Base-by-base conservation (phyloP, 2,113 vertebrate species). In the Synchiropus splendidus region DNA sequence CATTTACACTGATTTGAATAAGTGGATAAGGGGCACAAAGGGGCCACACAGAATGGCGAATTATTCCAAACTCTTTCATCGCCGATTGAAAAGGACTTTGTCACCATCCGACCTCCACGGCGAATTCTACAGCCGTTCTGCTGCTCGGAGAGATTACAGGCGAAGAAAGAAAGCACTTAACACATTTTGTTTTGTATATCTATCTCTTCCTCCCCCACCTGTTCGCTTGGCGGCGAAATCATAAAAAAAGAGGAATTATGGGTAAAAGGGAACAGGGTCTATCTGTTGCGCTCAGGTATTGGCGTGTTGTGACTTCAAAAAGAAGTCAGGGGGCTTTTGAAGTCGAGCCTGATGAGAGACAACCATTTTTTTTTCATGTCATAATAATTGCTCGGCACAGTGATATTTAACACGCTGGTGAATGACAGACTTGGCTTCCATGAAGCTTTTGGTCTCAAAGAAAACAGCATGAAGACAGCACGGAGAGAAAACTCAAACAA, bases 1-100 rank as follows among this genome's bases (percentile, higher is more conserved):
- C 52, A 33, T 79, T 72, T 62, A 62, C 66, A 61, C 54, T 37
- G 61, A 79, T 84, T 79, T 79, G 74, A 81, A 79, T 79, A 79
- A 80, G 75, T 78, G 76, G 72, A 77, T 79, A 70, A 79, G 56
- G 38, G 51, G 36, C 68, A 79, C 77, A 80, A 78, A 78, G 62
- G 51, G 21, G 58, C 57, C 47, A 43, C 43, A 48, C 48, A 72
- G 64, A 74, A 69, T 58, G 53, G 57, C 31, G 70, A 70, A 61
- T 61, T 61, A 70, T 73, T 68, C 48, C 39, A 48, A 76, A 69
- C 35, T 71, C 77, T 75, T 80, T 81, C 63, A 78, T 70, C 70
- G 35, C 47, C 45, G 2, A 27, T 58, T 79, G 61, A 79, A 78
- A 80, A 72, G 74, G 70, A 72, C 69, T 71, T 75, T 82, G 78